Evolutionary conservation across 2,113 vertebrate genomes (phyloP), one percentile per base, ranked within the genome.

Genomic region (Gallinago jamesoni): DNA sequence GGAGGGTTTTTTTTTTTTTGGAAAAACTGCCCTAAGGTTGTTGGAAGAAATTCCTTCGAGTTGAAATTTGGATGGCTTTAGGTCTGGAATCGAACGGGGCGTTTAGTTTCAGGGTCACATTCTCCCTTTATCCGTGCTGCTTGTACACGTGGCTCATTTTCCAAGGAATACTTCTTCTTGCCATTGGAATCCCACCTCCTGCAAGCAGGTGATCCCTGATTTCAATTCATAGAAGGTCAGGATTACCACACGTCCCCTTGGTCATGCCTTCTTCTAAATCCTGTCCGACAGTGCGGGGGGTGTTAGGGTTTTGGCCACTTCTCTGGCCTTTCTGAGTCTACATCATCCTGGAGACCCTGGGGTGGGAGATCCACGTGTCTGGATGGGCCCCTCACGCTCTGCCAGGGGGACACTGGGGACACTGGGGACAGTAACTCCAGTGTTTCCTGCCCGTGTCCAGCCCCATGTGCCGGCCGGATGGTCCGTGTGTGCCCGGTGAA

Each of bases 321-420:
- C 6, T 31, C 39, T 68, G 31, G 12, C 21, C 4, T 33, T 74
- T 31, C 68, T 31, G 69, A 25, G 10, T 6, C 24, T 18, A 6
- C 52, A 7, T 5, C 67, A 35, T 17, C 41, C 62, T 33, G 7
- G 31, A 22, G 41, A 20, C 7, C 8, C 43, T 0, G 2, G 55
- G 2, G 0, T 3, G 8, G 72, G 22, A 25, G n/a, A 25, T 60
- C n/a, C 57, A 3, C 50, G 1, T 1, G 24, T 17, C 52, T 3
- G 1, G 63, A 15, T 33, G 53, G 1, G 48, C 87, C 33, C 87
- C 0, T 0, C 37, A 5, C 12, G 7, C 63, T 56, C 47, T 1
- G 0, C 68, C 0, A 7, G 0, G 7, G 5, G 25, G 59, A 75
- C 68, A 5, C 0, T 35, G 48, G 45, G 59, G 50, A 1, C 1